phyloP scores from a whole-genome alignment of 2,888 invertebrate species.

The Pyrrhia umbra region DNA sequence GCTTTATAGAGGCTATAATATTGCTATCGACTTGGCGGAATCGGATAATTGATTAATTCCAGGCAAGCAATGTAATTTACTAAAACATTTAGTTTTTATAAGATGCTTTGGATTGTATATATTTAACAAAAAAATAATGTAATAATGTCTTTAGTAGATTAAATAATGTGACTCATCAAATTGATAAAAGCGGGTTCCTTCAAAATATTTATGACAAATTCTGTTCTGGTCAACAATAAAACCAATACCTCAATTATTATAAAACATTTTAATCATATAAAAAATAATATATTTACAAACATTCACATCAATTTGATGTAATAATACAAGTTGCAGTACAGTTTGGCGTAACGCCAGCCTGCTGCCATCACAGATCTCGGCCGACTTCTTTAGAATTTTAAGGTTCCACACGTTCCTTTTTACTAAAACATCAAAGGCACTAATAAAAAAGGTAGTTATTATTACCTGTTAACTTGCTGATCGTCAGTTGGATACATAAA shows the following conservation, averaged over 20 bases:
- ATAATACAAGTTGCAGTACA: slow-evolving; percentile 77
- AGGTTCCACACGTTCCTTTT: slow-evolving; percentile 23
- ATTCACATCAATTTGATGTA: slow-evolving; percentile 89
- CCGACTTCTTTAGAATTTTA: slow-evolving; percentile 50
- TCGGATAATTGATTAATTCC: too few species aligned
- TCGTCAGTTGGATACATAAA: slow-evolving; percentile 10
- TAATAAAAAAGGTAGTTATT: slow-evolving; percentile 18
- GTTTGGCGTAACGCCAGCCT: slow-evolving; percentile 74
- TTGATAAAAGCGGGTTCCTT: too few species aligned
- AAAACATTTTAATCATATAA: slow-evolving; percentile 84
- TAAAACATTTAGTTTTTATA: too few species aligned
- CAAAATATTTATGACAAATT: not conserved
- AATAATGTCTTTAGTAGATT: too few species aligned
- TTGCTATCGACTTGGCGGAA: too few species aligned
- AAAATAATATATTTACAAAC: slow-evolving; percentile 89
- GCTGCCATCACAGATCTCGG: slow-evolving; percentile 60
- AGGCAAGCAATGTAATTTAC: too few species aligned
- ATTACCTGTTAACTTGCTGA: slow-evolving; percentile 6
- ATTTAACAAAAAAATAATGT: too few species aligned
- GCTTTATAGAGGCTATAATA: too few species aligned
- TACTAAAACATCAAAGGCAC: slow-evolving; percentile 32
- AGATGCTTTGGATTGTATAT: too few species aligned
- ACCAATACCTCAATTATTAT: slow-evolving; percentile 68
- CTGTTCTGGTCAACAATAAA: slow-evolving; percentile 33
- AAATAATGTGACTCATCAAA: too few species aligned